Conservation (phyloP, 2,797 vertebrate species). For the Nannoperca australis region DNA sequence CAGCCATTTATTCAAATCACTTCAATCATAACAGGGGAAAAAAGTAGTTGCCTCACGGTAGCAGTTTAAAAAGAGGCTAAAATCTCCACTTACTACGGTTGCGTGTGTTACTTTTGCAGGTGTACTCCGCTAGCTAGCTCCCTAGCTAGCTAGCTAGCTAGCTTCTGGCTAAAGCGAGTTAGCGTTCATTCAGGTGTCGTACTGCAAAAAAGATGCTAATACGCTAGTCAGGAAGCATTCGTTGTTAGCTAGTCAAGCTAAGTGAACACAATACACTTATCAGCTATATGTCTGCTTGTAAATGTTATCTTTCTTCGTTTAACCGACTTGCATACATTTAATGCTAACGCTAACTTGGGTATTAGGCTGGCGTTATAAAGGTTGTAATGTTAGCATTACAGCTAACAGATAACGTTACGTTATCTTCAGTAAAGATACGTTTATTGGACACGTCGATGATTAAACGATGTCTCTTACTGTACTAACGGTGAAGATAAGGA, state of each 20-base stretch:
- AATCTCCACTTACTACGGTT: rapidly evolving
- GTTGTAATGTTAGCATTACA: constrained; percentile 13
- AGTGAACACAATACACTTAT: rapidly evolving
- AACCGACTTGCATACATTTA: not conserved
- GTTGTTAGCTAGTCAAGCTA: not conserved
- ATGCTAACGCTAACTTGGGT: not conserved
- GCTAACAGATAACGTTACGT: not conserved
- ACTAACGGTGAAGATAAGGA: rapidly evolving
- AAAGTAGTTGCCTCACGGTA: rapidly evolving
- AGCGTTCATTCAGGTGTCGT: not conserved
- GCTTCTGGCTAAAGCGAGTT: constrained; percentile 30
- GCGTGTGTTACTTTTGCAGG: not conserved
- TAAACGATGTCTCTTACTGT: rapidly evolving
- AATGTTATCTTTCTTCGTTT: not conserved
- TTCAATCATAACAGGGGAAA: rapidly evolving
- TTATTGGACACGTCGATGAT: not conserved
- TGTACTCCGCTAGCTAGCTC: not conserved
- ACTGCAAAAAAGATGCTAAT: not conserved
- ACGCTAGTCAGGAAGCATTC: not conserved
- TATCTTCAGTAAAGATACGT: not conserved
- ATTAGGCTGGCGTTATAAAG: not conserved
- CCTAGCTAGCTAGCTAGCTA: constrained; percentile 22
- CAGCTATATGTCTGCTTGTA: rapidly evolving
- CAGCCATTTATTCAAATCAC: rapidly evolving
- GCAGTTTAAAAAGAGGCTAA: not conserved